Evolutionary conservation across 37 sponge, comb jelly and placozoan genomes (phyloP), one percentile per base, ranked within the genome.

Genomic region (Bolinopsis microptera): DNA sequence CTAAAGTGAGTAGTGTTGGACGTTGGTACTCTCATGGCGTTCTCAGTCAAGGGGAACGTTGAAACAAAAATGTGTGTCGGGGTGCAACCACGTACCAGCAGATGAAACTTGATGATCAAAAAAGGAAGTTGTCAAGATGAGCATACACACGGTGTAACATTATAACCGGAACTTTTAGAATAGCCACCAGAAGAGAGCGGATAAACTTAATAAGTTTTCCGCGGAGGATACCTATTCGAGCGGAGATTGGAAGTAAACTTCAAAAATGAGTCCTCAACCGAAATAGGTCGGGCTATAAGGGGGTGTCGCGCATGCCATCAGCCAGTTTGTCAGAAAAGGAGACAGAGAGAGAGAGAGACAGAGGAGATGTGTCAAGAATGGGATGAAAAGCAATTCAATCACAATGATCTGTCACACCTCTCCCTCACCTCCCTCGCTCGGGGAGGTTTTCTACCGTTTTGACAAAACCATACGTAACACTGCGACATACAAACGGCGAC

Each of bases 341-440:
- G 75, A 72, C 31, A 21, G n/a, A 72, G 75, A 72, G 75, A 72
- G 75, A 72, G 75, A 72, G 75, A 72, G 75, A 72, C 22, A 72
- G 75, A 72, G 31, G 75, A 24, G 75, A 72, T n/a, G 31, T 72
- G 31, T 28, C 75, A 72, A 72, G 26, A 72, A 72, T 8, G 75
- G 75, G 26, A 72, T n/a, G 74, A 26, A 70, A 70, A 70, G 24
- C 74, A 70, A 70, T 70, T 70, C 74, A 70, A 70, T 70, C 74
- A 26, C 74, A 48, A 48, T 48, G 61, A 48, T 48, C 61, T 70
- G 28, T 26, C 25, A 70, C 74, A 28, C 74, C 74, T 70, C 74
- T 24, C 74, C 74, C 21, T 22, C 74, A 24, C 74, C 5, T n/a
- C 74, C 21, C 3, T 5, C 61, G 61, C 61, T 48, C 13, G 9